Evolutionary conservation across 2,888 invertebrate species (phyloP).

Genomic region (Heteromurus nitidus): DNA sequence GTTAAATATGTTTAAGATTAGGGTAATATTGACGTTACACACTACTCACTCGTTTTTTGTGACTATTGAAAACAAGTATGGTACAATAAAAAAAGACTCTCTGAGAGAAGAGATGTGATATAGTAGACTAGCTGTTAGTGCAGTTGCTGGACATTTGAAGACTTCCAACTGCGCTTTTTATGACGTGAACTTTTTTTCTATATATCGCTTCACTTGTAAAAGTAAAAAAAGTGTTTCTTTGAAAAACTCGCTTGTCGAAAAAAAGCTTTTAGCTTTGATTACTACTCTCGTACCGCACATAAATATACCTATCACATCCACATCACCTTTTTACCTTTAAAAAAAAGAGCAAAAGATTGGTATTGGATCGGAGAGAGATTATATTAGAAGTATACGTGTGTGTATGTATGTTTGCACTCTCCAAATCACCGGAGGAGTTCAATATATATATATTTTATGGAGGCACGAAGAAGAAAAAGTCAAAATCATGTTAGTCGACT

Average conservation of each 20-base stretch:
- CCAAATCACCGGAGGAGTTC: too few species aligned
- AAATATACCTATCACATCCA: not conserved
- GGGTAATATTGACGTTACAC: constrained; percentile 38
- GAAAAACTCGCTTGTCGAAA: constrained; percentile 51
- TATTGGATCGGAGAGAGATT: not conserved
- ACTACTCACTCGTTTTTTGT: not conserved
- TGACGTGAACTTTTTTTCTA: constrained; percentile 50
- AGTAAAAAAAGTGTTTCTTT: constrained; percentile 49
- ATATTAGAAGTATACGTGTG: too few species aligned
- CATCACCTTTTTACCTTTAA: not conserved
- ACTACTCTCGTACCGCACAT: constrained; percentile 8
- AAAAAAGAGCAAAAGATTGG: not conserved
- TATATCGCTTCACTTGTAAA: constrained; percentile 9
- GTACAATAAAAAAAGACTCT: not conserved
- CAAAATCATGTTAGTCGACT: constrained; percentile 41
- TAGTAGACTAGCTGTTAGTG: too few species aligned
- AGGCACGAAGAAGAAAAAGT: constrained; percentile 32
- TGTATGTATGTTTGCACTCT: too few species aligned
- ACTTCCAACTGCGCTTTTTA: constrained; percentile 59
- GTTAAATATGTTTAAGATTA: constrained; percentile 49
- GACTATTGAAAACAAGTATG: not conserved
- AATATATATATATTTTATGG: too few species aligned
- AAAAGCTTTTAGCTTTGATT: constrained; percentile 64
- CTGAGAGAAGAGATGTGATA: too few species aligned
- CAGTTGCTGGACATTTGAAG: constrained; percentile 52